These are phyloP conservation scores for Pasiphila rectangulata DNA, from an alignment of 2,888 invertebrate species.

Conservation along the genomic window DNA sequence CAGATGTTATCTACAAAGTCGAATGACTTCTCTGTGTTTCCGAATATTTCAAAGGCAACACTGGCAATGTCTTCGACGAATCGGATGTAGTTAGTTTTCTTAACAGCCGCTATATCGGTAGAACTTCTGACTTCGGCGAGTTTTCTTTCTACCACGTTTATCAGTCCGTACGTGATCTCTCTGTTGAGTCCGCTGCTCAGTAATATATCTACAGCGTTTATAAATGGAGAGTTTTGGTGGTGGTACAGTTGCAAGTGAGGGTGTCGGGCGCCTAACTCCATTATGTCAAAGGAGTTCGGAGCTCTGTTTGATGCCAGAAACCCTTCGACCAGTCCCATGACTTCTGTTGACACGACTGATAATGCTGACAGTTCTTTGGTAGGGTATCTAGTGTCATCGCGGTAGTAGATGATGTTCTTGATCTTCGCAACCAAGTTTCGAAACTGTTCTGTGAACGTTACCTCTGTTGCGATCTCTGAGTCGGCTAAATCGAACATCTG, in stretches of 20 bases:
- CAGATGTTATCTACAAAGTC: slow-evolving; percentile 70
- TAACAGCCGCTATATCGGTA: slow-evolving; percentile 67
- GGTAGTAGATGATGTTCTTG: slow-evolving; percentile 71
- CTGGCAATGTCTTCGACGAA: slow-evolving; percentile 75
- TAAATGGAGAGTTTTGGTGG: slow-evolving; percentile 74
- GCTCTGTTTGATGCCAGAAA: slow-evolving; percentile 76
- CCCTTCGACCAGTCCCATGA: slow-evolving; percentile 82
- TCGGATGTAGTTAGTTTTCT: slow-evolving; percentile 71
- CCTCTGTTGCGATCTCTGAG: slow-evolving; percentile 83
- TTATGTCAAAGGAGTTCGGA: slow-evolving; percentile 73
- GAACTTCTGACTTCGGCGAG: slow-evolving; percentile 68
- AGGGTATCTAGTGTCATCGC: slow-evolving; percentile 65
- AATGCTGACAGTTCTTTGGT: slow-evolving; percentile 79
- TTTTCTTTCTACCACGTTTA: slow-evolving; percentile 75
- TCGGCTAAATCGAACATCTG: slow-evolving; percentile 86
- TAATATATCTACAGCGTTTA: slow-evolving; percentile 73
- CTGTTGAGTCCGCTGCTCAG: slow-evolving; percentile 73
- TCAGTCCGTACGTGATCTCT: slow-evolving; percentile 74
- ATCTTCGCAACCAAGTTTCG: slow-evolving; percentile 75
- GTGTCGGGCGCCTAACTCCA: slow-evolving; percentile 67
- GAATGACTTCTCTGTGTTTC: slow-evolving; percentile 70
- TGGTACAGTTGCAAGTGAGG: slow-evolving; percentile 73
- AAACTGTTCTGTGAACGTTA: slow-evolving; percentile 85
- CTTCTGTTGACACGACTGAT: slow-evolving; percentile 81
- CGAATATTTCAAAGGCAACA: slow-evolving; percentile 74